phyloP scores from a whole-genome alignment of 2,797 vertebrate genomes.

The Oryzias sinensis region DNA sequence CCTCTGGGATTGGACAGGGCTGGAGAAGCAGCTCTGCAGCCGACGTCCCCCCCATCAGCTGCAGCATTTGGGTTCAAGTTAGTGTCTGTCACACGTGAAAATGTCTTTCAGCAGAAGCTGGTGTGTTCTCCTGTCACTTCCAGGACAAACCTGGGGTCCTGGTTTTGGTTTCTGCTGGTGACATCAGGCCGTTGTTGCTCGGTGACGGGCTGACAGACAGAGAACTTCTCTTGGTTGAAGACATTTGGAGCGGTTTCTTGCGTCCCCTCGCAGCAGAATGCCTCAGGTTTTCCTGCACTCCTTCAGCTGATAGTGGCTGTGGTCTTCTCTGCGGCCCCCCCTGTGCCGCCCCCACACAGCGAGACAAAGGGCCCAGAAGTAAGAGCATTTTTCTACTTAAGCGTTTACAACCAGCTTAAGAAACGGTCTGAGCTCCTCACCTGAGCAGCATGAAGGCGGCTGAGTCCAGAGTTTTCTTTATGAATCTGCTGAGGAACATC shows the following conservation, averaged over 20 bases:
- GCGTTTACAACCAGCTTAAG: not conserved
- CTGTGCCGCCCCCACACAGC: constrained; percentile 49
- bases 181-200: constrained; percentile 42
- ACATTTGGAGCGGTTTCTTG: constrained; percentile 70
- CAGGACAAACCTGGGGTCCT: constrained; percentile 79
- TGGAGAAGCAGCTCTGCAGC: constrained; percentile 68
- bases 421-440: constrained; percentile 39
- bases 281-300: constrained; percentile 57
- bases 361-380: not conserved
- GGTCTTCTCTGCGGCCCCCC: constrained; percentile 82
- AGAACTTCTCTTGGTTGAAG: constrained; percentile 31
- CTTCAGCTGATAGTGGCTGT: constrained; percentile 42
- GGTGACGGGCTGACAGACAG: not conserved
- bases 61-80: constrained; percentile 65
- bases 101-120: too few relatives aligned
- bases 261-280: constrained; percentile 54
- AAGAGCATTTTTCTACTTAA: not conserved
- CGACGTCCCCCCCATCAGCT: constrained; percentile 49
- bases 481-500: constrained; percentile 64
- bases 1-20: constrained; percentile 60
- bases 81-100: constrained; percentile 39
- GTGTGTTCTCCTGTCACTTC: not conserved
- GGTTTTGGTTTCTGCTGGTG: constrained; percentile 73
- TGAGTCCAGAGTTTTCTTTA: constrained; percentile 84
- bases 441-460: constrained; percentile 78